Evolutionary conservation across 2,797 vertebrate species (phyloP).

Genomic region (Ceryle rudis): DNA sequence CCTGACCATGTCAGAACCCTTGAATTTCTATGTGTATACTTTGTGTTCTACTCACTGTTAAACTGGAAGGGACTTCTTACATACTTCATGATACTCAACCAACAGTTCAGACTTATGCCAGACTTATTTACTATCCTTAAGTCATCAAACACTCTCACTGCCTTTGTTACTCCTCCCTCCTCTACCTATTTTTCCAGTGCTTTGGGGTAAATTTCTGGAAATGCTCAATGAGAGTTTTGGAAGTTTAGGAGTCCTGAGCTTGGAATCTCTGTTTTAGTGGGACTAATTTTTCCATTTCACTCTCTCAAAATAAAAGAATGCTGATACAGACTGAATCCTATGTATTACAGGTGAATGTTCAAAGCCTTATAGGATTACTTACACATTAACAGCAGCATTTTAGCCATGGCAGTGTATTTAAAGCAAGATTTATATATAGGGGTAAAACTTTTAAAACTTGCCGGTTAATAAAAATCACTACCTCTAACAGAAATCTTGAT

Average conservation of each 20-base stretch:
- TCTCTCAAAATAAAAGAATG: neutral
- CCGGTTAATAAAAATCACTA: neutral
- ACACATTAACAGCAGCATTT: neutral
- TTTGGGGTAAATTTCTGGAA: neutral
- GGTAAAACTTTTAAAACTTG: neutral
- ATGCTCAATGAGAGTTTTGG: neutral
- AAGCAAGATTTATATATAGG: neutral
- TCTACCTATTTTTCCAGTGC: neutral
- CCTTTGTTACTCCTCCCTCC: neutral
- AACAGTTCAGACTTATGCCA: neutral
- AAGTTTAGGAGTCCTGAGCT: neutral
- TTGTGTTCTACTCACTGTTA: neutral
- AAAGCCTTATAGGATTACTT: neutral
- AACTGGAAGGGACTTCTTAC: neutral
- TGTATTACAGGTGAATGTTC: neutral
- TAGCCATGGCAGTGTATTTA: neutral
- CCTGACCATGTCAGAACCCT: neutral
- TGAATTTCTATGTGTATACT: neutral
- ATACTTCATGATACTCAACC: neutral
- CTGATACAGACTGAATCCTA: neutral
- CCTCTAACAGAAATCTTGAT: neutral
- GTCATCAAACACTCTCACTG: neutral
- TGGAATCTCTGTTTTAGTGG: neutral
- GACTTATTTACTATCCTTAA: neutral
- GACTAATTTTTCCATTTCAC: neutral